Percentiles rank a stretch among this genome's conserved stretches.
Evolutionary conservation across 2,888 invertebrate species (phyloP).

Genomic region (Melinaea marsaeus): DNA sequence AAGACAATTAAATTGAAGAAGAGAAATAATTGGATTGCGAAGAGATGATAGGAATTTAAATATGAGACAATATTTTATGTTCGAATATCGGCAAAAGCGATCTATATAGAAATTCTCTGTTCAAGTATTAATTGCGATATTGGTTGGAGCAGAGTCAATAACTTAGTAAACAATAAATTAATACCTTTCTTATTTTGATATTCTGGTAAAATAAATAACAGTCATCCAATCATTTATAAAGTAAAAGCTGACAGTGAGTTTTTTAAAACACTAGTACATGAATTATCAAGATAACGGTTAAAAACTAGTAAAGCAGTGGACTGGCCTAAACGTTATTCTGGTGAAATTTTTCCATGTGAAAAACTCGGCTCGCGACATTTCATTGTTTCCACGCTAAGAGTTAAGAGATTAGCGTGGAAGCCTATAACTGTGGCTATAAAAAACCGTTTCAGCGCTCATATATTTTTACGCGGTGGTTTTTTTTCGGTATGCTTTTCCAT

Average conservation of each 20-base stretch:
- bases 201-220: not conserved
- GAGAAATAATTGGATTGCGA: no score
- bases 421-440: slow-evolving; percentile 50
- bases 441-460: slow-evolving; percentile 41
- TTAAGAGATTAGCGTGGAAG: slow-evolving; percentile 56
- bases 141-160: no score
- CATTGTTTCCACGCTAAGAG: slow-evolving; percentile 56
- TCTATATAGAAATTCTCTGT: no score
- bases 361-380: slow-evolving; percentile 36
- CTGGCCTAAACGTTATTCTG: slow-evolving; percentile 31
- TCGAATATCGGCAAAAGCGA: no score
- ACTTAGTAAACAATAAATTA: no score
- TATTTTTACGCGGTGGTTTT: slow-evolving; percentile 37
- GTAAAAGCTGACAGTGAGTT: not conserved
- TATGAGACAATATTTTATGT: no score
- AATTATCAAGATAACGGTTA: slow-evolving; percentile 5
- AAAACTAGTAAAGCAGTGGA: slow-evolving; percentile 13
- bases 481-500: slow-evolving; percentile 47
- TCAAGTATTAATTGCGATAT: no score
- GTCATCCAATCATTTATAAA: not conserved
- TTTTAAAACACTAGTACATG: not conserved
- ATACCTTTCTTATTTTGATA: not conserved
- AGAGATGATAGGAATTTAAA: no score
- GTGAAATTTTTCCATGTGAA: slow-evolving; percentile 35
- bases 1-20: no score